Evolutionary conservation across 37 sponge, comb jelly and placozoan species (phyloP).

Genomic region (Oopsacas minuta): DNA sequence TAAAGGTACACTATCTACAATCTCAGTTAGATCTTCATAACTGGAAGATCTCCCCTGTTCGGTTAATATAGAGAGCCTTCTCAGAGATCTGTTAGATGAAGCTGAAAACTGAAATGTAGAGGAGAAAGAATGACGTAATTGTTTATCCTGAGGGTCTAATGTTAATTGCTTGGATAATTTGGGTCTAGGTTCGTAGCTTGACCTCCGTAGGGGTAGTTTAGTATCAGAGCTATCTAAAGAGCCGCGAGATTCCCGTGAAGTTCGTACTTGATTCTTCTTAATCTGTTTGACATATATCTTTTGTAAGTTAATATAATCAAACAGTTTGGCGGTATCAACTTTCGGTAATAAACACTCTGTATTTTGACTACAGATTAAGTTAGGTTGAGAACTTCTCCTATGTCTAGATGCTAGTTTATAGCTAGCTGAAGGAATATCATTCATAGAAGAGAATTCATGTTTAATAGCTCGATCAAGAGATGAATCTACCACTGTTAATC

Average conservation of each 20-base stretch:
- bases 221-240: background rate
- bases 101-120: background rate
- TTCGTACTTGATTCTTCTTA: background rate
- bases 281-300: background rate
- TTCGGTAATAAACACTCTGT: background rate
- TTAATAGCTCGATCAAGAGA: background rate
- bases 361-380: background rate
- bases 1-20: background rate
- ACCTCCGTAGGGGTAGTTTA: background rate
- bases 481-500: background rate
- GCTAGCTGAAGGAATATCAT: background rate
- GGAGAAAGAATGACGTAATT: background rate
- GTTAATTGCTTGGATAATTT: background rate
- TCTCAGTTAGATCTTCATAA: background rate
- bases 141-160: background rate
- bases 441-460: background rate
- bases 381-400: background rate
- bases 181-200: background rate
- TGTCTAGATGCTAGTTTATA: background rate
- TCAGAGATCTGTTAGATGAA: background rate
- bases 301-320: background rate
- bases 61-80: background rate
- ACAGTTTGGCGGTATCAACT: background rate
- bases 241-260: too few relatives aligned
- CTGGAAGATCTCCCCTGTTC: background rate